Evolutionary conservation across 2,888 invertebrate genomes (phyloP), one percentile per base, ranked within the genome.

Genomic region (Callimorpha dominula): DNA sequence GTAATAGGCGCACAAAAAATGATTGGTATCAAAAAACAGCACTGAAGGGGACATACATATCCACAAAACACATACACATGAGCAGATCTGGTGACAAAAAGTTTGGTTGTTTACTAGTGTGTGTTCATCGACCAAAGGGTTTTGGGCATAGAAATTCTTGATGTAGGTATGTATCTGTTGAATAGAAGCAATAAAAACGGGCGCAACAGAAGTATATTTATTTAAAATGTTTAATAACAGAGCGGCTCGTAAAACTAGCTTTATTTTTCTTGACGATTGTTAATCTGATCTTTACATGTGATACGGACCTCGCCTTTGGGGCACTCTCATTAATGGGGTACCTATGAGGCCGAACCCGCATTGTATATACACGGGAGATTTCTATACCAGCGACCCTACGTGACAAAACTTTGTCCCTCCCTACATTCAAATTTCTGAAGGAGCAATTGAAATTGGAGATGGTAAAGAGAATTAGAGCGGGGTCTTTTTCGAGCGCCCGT

Each of bases 361-460:
- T 95, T 95, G 93, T 94, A 91, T 94, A 91, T 91, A 89, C 89
- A 88, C 90, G 84, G 83, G 87, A 85, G 87, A 89, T 91, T 92
- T 92, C 92, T 93, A 93, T 94, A 92, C 89, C 88, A 81, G 84
- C 90, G 94, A 91, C 94, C 95, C 94, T 94, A 95, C 95, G 95
- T 95, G 95, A 94, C 95, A 95, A 94, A 94, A 94, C 93, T 94
- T 93, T 92, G 93, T 94, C 95, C 95, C 95, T 95, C 95, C 95
- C 95, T 89, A 93, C 93, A 95, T 95, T 95, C 95, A 95, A 95
- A 95, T 94, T 91, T 95, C 94, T 95, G 94, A 95, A 95, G 95
- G 93, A 95, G 95, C 95, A 95, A 95, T 95, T 95, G 95, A 95
- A 95, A 95, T 95, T 92, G 95, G 95, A 95, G 95, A 95, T 95